Evolutionary conservation across 1,140 invertebrate species (phyloP).

Genomic region (Ooceraea biroi): DNA sequence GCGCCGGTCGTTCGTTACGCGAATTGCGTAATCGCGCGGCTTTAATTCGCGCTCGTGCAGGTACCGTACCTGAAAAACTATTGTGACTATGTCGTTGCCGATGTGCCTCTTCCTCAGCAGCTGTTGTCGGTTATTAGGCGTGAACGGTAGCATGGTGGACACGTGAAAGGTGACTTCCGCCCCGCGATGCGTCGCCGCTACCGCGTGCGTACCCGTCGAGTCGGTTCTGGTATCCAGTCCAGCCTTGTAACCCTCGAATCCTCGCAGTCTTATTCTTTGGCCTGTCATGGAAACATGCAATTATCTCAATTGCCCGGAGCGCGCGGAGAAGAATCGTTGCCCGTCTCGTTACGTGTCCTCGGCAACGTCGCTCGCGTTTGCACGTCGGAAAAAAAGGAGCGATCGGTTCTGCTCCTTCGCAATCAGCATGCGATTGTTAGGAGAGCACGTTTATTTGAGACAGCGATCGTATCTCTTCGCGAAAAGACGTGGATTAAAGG

Average conservation of each 20-base stretch:
- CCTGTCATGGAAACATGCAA: conserved; percentile 80
- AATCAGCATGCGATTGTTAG: background rate
- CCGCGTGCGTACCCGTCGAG: conserved; percentile 94
- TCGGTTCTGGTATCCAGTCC: conserved; percentile 96
- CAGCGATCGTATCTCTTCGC: background rate
- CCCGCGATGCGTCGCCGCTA: conserved; percentile 94
- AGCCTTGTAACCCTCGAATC: conserved; percentile 96
- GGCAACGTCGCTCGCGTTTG: background rate
- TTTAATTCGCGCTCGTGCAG: background rate
- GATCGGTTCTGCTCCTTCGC: conserved; percentile 15
- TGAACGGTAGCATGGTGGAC: conserved; percentile 96
- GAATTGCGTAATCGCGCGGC: conserved; percentile 32
- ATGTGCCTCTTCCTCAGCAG: conserved; percentile 96
- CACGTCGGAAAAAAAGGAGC: background rate
- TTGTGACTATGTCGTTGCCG: conserved; percentile 98
- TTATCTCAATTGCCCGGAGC: conserved; percentile 44
- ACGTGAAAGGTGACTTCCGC: conserved; percentile 98
- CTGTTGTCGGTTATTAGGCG: conserved; percentile 96
- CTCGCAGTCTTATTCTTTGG: conserved; percentile 94
- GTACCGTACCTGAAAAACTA: conserved; percentile 92
- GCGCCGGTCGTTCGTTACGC: background rate
- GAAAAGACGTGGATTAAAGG: background rate
- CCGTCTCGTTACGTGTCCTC: conserved; percentile 3
- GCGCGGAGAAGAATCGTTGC: conserved; percentile 1
- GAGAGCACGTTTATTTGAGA: background rate